Base-by-base conservation (phyloP, 1,140 invertebrate species). In the Drosophila suzukii region DNA sequence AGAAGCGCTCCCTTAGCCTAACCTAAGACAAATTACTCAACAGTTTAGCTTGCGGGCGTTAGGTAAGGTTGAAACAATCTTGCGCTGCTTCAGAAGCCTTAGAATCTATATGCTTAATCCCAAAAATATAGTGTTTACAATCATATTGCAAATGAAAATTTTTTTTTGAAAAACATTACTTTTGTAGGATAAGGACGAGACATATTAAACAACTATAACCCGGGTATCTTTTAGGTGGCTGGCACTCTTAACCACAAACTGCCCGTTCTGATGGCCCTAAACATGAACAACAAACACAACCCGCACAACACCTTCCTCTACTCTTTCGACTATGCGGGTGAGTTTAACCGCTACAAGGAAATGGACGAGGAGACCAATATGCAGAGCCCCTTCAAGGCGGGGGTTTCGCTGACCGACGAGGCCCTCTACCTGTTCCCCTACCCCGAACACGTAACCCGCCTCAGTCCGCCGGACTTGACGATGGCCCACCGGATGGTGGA, bases 341-440 rank as follows among this genome's bases (percentile, higher is more conserved):
- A 92, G 75, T 92, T 91, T 24, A 92, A 92, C 79, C 78, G 91
- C 6, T 92, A 92, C 58, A 62, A 72, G 2, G 90, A 90, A 24
- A 85, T 92, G 79, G 86, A 91, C 32, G 89, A 92, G 55, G 90
- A 92, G 57, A 89, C 81, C n/a, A 91, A 92, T n/a, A 84, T 91
- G 86, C 89, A 91, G 70, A 92, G 91, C 36, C 91, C 91, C 8
- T 92, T 92, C 50, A 83, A 55, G 41, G 91, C 89, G 2, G 91
- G 91, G 2, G 86, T 92, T 6, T 91, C 90, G 0, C 56, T 92
- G 6, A 92, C 91, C 12, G 91, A 92, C 39, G 91, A 92, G 56
- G 89, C 90, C 0, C 55, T 92, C 0, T 92, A 92, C 51, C 58
- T 92, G 0, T 92, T 92, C 15, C 91, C 91, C 6, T 92, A 92